These are phyloP conservation scores for Magallana gigas DNA, from an alignment of 1,140 invertebrate species.

Conservation along the genomic window DNA sequence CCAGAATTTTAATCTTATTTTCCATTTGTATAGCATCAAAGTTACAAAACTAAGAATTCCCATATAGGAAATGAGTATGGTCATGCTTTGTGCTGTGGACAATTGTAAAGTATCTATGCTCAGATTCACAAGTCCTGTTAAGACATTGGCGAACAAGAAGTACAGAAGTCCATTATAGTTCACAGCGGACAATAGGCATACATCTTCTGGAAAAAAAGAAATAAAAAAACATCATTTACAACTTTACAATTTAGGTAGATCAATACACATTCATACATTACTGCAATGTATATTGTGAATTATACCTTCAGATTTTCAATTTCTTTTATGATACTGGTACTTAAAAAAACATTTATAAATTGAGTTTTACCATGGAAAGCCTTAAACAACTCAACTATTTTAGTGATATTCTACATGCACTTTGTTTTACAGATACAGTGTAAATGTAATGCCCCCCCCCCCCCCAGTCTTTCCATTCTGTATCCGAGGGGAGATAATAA, in stretches of 20 bases:
- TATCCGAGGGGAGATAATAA: too few relatives aligned
- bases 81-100: constrained; percentile 51
- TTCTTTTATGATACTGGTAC: too few relatives aligned
- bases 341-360: too few relatives aligned
- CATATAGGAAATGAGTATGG: constrained; percentile 67
- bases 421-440: too few relatives aligned
- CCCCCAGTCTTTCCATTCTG: too few relatives aligned
- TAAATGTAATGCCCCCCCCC: too few relatives aligned
- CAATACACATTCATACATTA: background rate
- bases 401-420: background rate
- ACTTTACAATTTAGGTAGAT: background rate
- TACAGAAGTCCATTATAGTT: constrained; percentile 84
- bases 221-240: background rate
- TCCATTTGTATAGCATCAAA: constrained; percentile 62
- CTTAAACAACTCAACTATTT: background rate
- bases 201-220: background rate
- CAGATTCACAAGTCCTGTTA: constrained; percentile 90
- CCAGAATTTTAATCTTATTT: constrained; percentile 69
- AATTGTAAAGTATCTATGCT: constrained; percentile 79
- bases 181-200: constrained; percentile 65
- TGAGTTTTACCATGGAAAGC: too few relatives aligned
- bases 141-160: constrained; percentile 88
- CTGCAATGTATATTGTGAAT: background rate
- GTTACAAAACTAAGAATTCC: constrained; percentile 60
- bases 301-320: too few relatives aligned